Base-by-base conservation (phyloP, 2,888 invertebrate species). In the Epirrhoe alternata region DNA sequence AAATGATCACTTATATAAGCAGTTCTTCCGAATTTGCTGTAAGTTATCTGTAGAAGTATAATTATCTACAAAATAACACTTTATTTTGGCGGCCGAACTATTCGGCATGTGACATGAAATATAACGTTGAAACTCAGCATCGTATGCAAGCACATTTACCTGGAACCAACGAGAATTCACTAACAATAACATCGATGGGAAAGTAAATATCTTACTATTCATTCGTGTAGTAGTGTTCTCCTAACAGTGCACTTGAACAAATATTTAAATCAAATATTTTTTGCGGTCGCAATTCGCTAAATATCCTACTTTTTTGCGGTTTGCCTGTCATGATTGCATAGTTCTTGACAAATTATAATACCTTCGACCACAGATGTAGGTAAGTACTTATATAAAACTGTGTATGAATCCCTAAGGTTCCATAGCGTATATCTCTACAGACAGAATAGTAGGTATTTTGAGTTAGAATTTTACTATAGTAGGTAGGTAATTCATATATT, bases 101-200 rank as follows among this genome's bases (percentile, higher is more conserved):
- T 38, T 38, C 12, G 10, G 12, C 12, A 42, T 6, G 3, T 12
- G 4, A 42, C 12, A n/a, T 4, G 38, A 42, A 3, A 12, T 42
- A 12, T 4, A 12, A 10, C 38, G 12, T 42, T 12, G 12, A 38
- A 10, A 8, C 1, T 6, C 35, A 35, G 12, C 31, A 16, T 66
- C 66, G 62, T 66, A 33, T 66, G 62, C 45, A 61, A 67, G 31
- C 12, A 74, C 80, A 80, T 85, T 86, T 88, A 88, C 86, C 83
- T 84, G 88, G 85, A 87, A 84, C 82, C 85, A 82, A 82, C 77
- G 77, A 83, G 86, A 85, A 88, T 88, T 84, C 82, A 81, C 82
- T 83, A 83, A 86, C 84, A 88, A 88, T 84, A 89, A 86, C 83
- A 86, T 76, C 72, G 84, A 75, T 89, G 87, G 86, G 89, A 89